Percentiles rank a stretch among this genome's conserved stretches.
Evolutionary conservation across 2,113 vertebrate species (phyloP).

Genomic region (Prochilodus magdalenae): DNA sequence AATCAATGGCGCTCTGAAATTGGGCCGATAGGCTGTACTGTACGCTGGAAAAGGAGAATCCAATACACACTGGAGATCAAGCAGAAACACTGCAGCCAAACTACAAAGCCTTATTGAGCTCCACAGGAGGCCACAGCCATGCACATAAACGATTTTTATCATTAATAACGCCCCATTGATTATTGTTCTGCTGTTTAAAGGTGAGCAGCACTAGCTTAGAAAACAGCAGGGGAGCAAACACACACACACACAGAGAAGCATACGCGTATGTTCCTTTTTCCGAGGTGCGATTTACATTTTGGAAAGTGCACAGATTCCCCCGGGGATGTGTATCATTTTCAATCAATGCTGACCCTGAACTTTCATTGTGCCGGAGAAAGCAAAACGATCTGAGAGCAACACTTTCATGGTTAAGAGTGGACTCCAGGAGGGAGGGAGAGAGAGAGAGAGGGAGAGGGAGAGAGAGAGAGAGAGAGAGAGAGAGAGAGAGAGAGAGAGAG

Average conservation of each 20-base stretch:
- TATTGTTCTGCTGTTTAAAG: conserved; percentile 81
- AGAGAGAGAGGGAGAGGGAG: not conserved
- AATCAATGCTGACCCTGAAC: conserved; percentile 77
- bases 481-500: not conserved
- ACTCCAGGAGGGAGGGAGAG: not conserved
- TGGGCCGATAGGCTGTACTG: conserved; percentile 29
- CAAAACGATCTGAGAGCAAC: conserved; percentile 43
- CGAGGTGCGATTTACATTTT: conserved; percentile 78
- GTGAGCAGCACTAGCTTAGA: conserved; percentile 68
- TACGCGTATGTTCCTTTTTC: conserved; percentile 55
- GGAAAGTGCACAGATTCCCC: conserved; percentile 77
- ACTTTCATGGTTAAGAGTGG: conserved; percentile 44
- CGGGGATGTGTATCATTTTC: conserved; percentile 69
- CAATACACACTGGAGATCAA: conserved; percentile 58
- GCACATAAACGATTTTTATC: conserved; percentile 76
- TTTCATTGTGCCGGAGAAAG: conserved; percentile 72
- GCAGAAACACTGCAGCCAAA: conserved; percentile 52
- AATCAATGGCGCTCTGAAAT: conserved; percentile 53
- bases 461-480: conserved; percentile 8
- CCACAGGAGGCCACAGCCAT: conserved; percentile 65
- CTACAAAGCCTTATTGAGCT: conserved; percentile 66
- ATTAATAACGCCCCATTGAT: conserved; percentile 84
- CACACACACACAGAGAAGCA: conserved; percentile 11
- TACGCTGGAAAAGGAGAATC: conserved; percentile 46
- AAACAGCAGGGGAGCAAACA: conserved; percentile 50